A percentile compares a stretch with the other conserved stretches of the same genome.
These are phyloP conservation scores for Brachyalestes nurse DNA, from an alignment of 2,797 vertebrate species.

Conservation along the genomic window DNA sequence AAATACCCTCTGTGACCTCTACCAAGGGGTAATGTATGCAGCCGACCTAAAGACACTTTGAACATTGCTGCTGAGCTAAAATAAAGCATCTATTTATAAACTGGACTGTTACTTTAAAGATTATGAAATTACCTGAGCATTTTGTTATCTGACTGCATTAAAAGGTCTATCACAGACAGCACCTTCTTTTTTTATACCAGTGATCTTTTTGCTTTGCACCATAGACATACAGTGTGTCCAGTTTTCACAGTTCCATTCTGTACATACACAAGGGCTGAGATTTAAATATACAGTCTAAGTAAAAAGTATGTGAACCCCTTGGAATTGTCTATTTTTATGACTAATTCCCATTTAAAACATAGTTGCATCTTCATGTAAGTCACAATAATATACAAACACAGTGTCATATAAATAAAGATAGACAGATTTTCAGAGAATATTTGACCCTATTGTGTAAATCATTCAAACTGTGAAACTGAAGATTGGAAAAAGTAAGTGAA, in stretches of 20 bases:
- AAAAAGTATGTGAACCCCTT: no score
- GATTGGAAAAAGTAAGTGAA: no score
- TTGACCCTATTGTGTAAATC: no score
- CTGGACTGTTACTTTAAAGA: constrained; percentile 60
- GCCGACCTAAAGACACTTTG: constrained; percentile 38
- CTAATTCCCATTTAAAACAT: no score
- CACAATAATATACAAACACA: no score
- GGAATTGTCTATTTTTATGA: no score
- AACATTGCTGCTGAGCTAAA: constrained; percentile 26
- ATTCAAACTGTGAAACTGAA: no score
- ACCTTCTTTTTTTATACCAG: constrained; percentile 61
- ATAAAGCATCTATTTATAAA: constrained; percentile 55
- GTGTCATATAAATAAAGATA: no score
- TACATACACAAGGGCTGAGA: constrained; percentile 66
- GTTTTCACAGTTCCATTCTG: constrained; percentile 79
- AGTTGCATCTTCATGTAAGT: no score
- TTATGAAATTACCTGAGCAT: constrained; percentile 78
- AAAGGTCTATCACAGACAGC: constrained; percentile 60
- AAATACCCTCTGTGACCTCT: constrained; percentile 34
- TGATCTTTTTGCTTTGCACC: constrained; percentile 61
- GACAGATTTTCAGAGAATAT: no score
- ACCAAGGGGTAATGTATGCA: constrained; percentile 12
- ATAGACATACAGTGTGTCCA: constrained; percentile 75
- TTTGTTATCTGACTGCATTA: constrained; percentile 65
- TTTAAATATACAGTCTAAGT: constrained; percentile 66